phyloP scores from a whole-genome alignment of 1,140 invertebrate genomes.

The Caenorhabditis inopinata region DNA sequence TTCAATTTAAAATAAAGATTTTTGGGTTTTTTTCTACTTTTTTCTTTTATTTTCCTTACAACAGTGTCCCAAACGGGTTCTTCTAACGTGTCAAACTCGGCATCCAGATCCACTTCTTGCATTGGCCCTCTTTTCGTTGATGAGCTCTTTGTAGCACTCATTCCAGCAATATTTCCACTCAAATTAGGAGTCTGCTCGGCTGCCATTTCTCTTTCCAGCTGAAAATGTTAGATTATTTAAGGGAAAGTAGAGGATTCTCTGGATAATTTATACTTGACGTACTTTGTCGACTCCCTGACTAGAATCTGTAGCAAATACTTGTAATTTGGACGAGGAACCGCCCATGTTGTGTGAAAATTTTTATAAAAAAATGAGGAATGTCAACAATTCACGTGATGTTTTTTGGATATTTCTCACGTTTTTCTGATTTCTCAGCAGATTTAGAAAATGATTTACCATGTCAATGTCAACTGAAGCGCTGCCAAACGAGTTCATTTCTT shows the following conservation, averaged over 20 bases:
- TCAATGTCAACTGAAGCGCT: slow-evolving; percentile 52
- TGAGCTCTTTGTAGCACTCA: slow-evolving; percentile 25
- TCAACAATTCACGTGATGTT: background rate
- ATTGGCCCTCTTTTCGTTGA: slow-evolving; percentile 8
- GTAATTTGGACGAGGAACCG: background rate
- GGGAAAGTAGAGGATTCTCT: background rate
- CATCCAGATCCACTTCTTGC: slow-evolving; percentile 48
- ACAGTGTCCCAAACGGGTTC: slow-evolving; percentile 64
- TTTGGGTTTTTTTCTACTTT: no score
- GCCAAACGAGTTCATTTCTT: slow-evolving; percentile 41
- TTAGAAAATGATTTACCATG: slow-evolving; percentile 33
- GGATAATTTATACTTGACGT: background rate
- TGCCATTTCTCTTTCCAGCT: slow-evolving; percentile 64
- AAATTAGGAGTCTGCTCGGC: slow-evolving; percentile 56
- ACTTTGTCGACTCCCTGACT: background rate
- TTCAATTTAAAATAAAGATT: no score
- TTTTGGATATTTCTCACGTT: background rate
- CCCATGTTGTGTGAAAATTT: background rate
- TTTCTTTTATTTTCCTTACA: slow-evolving; percentile 44
- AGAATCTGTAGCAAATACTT: background rate
- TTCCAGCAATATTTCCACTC: slow-evolving; percentile 59
- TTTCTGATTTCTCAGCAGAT: background rate
- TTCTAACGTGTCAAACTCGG: slow-evolving; percentile 64
- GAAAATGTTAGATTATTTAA: slow-evolving; percentile 36
- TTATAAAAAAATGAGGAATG: background rate